Percentiles rank a stretch among this genome's conserved stretches.
Evolutionary conservation across 2,797 vertebrate genomes (phyloP).

Genomic region (Lerista edwardsae): DNA sequence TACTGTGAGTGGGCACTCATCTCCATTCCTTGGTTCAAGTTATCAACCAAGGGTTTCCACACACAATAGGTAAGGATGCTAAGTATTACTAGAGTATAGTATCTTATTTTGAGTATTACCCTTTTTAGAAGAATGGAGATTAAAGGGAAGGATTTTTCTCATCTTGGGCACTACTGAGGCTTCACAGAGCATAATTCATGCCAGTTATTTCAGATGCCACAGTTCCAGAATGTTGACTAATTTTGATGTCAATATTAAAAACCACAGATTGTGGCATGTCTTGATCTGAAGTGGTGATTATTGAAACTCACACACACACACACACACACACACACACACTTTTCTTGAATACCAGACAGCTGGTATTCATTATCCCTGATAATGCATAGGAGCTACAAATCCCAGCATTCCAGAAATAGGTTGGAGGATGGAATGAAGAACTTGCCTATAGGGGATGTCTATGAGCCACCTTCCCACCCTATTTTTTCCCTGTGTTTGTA

Average conservation of each 20-base stretch:
- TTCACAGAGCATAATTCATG: background rate
- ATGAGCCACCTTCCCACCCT: background rate
- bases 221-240: background rate
- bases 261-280: slow-evolving; percentile 4
- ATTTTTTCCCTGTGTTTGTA: background rate
- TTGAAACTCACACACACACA: background rate
- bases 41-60: background rate
- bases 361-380: background rate
- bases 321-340: no score
- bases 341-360: slow-evolving; percentile 19
- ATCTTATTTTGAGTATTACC: background rate
- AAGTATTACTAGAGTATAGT: background rate
- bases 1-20: no score
- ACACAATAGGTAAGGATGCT: no score
- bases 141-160: background rate
- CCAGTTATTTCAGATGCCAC: slow-evolving; percentile 6
- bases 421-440: background rate
- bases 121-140: background rate
- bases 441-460: background rate
- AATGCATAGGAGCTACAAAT: background rate
- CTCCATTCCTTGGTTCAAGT: background rate
- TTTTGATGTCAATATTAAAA: slow-evolving; percentile 11
- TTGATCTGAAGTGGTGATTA: slow-evolving; percentile 22
- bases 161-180: background rate
- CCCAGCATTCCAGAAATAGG: no score